Evolutionary conservation across 1,140 invertebrate species (phyloP), one percentile per base, ranked within the genome.

Genomic region (Macrotrachela quadricornifera): DNA sequence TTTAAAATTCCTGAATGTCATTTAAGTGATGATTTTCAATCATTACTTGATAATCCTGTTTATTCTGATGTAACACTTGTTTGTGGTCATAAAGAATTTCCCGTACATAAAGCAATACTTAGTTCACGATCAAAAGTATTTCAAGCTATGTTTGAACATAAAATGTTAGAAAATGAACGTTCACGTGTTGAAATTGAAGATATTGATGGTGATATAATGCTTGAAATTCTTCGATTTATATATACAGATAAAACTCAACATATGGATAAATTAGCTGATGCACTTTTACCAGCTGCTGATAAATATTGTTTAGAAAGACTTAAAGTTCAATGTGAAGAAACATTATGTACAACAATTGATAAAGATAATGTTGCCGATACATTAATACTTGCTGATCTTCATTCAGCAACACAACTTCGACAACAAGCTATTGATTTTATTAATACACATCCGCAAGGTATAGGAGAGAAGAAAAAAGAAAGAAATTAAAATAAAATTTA

Each of bases 251-350:
- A 86, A 69, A 82, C 86, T 46, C 79, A 83, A 44, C 90, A 91
- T 69, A 73, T 96, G 56, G 87, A 95, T 66, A 91, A 90, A 72
- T 94, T 95, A 88, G 87, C 90, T 41, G 88, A 92, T 69, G 86
- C 92, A 73, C 73, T 97, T 57, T 71, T 97, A 63, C 88, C 90
- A 42, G 91, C 90, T 57, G 90, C 91, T 46, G 91, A 97, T 70
- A 96, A 95, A 64, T 68, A 69, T 70, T 87, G 90, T 59, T 72
- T 96, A 50, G 90, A 95, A 66, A 79, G 90, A 75, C 77, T 95
- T 69, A 95, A 97, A 78, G 87, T 95, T 57, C 94, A 96, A 86
- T 97, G 92, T 72, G 92, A 97, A 71, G 90, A 96, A 72, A 85
- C 90, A 47, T 73, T 97, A 49, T 95, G 88, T 75, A 80, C 83